Base-by-base conservation (phyloP, 2,113 vertebrate species). In the Pagrus major region DNA sequence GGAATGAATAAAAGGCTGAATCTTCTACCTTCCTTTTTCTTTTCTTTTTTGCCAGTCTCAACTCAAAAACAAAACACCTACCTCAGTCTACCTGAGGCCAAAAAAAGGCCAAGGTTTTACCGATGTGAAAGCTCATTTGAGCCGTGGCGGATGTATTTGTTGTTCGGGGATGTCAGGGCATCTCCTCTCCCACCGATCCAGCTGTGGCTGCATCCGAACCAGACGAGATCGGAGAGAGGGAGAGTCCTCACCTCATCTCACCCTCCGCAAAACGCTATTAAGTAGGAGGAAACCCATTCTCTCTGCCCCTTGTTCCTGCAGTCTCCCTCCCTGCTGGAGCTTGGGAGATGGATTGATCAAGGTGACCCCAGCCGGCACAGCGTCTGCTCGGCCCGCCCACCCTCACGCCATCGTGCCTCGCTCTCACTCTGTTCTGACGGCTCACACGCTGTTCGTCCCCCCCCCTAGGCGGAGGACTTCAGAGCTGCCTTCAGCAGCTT, bases 271-370 rank as follows among this genome's bases (percentile, higher is more conserved):
- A 78, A 61, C 21, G 63, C 42, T 63, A 71, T 86, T 79, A 85
- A 61, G 33, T 8, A 37, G 51, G 75, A 67, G 58, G 72, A 54
- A 41, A 67, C 44, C 0, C 5, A 7, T 42, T 44, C 54, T 29
- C 51, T 23, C 25, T 55, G 52, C 15, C 42, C 29, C 27, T 15
- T 6, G 10, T 49, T 69, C 21, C 41, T 35, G n/a, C 21, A 1
- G 41, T 33, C 61, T 69, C 49, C 63, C 25, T 64, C 72, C 25
- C 76, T 25, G 70, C 84, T 76, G 80, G 71, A 65, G 74, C 47
- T n/a, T 35, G 41, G 65, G 42, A 83, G 83, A 84, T 69, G 78
- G 76, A 89, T 85, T 23, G 84, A 72, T 91, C 67, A 89, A 86
- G 83, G 85, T 90, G 88, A 90, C 88, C 80, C 39, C 9, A 20